phyloP scores from a whole-genome alignment of 1,140 invertebrate genomes.

The Ostrea edulis region DNA sequence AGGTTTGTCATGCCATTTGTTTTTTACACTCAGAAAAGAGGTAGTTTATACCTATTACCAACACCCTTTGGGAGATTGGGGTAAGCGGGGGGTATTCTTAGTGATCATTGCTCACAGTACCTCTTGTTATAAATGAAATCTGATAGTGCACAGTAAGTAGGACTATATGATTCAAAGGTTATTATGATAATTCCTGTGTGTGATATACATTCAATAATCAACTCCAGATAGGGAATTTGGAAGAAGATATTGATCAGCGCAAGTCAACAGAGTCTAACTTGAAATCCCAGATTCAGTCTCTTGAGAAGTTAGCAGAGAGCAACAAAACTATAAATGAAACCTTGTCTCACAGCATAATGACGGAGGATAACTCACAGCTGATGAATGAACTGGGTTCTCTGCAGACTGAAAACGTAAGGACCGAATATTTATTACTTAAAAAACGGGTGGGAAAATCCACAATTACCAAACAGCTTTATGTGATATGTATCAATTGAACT shows the following conservation, averaged over 20 bases:
- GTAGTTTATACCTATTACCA: too few species aligned
- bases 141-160: too few species aligned
- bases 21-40: too few species aligned
- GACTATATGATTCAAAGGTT: too few species aligned
- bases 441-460: too few species aligned
- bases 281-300: conserved; percentile 16
- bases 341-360: conserved; percentile 7
- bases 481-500: too few species aligned
- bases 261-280: background rate
- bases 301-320: conserved; percentile 1
- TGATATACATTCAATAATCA: background rate
- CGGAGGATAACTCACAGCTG: conserved; percentile 3
- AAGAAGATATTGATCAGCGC: background rate
- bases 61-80: too few species aligned
- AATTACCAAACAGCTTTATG: too few species aligned
- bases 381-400: conserved; percentile 1
- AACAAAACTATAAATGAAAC: conserved; percentile 12
- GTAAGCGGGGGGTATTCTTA: too few species aligned
- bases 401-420: conserved; percentile 18
- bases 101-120: too few species aligned
- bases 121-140: too few species aligned
- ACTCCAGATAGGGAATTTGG: conserved; percentile 1
- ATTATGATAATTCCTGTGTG: background rate
- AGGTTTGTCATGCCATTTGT: too few species aligned
- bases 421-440: background rate